A percentile compares a stretch with the other conserved stretches of the same genome.
Evolutionary conservation across 35 echinoderm and acorn worm species (phyloP).

Genomic region (Apostichopus parvimensis): DNA sequence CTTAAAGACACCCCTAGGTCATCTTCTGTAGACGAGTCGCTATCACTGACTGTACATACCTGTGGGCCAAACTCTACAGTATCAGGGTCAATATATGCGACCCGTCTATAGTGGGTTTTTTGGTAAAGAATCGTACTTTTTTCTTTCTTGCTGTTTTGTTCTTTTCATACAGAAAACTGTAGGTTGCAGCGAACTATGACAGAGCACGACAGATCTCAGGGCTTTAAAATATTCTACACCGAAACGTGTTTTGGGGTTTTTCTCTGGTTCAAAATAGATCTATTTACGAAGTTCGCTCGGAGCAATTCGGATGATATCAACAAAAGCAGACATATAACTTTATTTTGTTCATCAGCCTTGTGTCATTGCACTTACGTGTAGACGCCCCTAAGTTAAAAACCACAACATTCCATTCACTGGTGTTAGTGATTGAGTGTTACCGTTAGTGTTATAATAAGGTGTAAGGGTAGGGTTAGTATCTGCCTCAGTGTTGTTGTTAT

Average conservation of each 20-base stretch:
- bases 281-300: neutral
- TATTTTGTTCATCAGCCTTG: neutral
- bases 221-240: neutral
- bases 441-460: too few relatives aligned
- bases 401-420: too few relatives aligned
- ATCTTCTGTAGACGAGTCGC: neutral
- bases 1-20: neutral
- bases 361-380: neutral
- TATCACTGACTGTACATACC: neutral
- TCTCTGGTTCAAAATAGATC: neutral
- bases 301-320: neutral
- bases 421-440: too few relatives aligned
- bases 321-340: neutral
- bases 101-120: neutral
- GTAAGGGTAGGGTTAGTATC: too few relatives aligned
- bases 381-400: too few relatives aligned
- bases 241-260: neutral
- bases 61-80: neutral
- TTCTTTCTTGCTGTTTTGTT: too few relatives aligned
- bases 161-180: too few relatives aligned
- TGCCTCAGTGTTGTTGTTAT: too few relatives aligned
- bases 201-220: neutral
- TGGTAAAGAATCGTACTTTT: neutral
- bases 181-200: neutral
- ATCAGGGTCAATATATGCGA: neutral